phyloP scores from a whole-genome alignment of 2,797 vertebrate species.

The Poeciliopsis infans region DNA sequence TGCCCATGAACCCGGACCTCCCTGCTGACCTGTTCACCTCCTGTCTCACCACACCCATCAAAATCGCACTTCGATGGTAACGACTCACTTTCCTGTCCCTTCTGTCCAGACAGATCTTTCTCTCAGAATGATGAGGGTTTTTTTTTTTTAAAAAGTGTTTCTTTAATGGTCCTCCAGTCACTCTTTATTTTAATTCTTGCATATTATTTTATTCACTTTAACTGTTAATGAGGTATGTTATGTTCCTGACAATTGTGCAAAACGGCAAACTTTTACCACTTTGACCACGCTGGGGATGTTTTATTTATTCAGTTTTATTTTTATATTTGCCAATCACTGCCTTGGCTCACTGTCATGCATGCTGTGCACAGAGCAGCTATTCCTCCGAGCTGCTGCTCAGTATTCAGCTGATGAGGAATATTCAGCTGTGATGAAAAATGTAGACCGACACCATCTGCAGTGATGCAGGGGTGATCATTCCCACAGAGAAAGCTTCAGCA shows the following conservation, averaged over 20 bases:
- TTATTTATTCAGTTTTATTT: constrained; percentile 7
- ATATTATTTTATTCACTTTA: not conserved
- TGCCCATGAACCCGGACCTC: constrained; percentile 98
- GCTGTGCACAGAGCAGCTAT: constrained; percentile 23
- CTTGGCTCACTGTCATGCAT: not conserved
- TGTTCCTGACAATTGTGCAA: not conserved
- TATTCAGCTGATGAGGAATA: constrained; percentile 53
- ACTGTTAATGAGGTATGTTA: not conserved
- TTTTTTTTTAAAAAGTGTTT: not conserved
- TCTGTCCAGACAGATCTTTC: not conserved
- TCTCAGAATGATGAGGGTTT: not conserved
- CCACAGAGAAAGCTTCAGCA: constrained; percentile 22
- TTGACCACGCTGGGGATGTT: not conserved
- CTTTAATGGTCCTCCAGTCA: not conserved
- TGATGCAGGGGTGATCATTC: constrained; percentile 29
- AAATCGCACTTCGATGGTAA: constrained; percentile 96
- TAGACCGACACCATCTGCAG: constrained; percentile 32
- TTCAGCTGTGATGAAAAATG: constrained; percentile 46
- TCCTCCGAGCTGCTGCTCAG: constrained; percentile 38
- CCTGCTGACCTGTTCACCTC: constrained; percentile 98
- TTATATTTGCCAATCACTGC: constrained; percentile 1
- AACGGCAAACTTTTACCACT: not conserved
- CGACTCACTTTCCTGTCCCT: not conserved
- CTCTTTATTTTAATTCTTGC: not conserved
- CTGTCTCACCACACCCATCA: constrained; percentile 98